Conservation (phyloP, 2,797 vertebrate species). For the Synanceia verrucosa region DNA sequence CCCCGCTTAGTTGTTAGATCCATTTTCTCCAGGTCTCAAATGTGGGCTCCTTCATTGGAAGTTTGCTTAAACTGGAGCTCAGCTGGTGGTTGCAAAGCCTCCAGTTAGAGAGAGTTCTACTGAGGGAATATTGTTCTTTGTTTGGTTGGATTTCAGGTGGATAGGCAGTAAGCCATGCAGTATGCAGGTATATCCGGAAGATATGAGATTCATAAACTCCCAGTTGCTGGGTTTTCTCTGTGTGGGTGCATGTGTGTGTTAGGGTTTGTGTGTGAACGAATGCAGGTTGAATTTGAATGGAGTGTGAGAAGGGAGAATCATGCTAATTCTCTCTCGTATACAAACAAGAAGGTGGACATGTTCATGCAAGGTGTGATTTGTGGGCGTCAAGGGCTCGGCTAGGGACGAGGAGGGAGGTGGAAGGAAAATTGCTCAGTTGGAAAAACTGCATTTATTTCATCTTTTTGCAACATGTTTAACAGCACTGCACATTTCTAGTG, state of each 20-base stretch:
- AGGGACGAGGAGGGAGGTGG: slow-evolving; percentile 10
- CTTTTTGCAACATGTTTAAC: slow-evolving; percentile 15
- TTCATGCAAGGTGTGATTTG: slow-evolving; percentile 35
- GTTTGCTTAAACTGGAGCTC: slow-evolving; percentile 73
- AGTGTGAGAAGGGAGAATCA: slow-evolving; percentile 14
- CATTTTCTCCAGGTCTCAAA: slow-evolving; percentile 60
- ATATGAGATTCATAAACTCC: slow-evolving; percentile 78
- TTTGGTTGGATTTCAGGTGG: slow-evolving; percentile 77
- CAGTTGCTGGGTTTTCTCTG: slow-evolving; percentile 53
- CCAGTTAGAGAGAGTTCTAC: slow-evolving; percentile 56
- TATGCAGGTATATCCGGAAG: slow-evolving; percentile 73
- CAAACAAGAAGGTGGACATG: slow-evolving; percentile 45
- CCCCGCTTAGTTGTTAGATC: slow-evolving; percentile 44
- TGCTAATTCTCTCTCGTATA: slow-evolving; percentile 37
- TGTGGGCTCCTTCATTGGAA: slow-evolving; percentile 43
- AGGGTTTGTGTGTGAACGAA: slow-evolving; percentile 5
- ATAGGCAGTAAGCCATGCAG: slow-evolving; percentile 73
- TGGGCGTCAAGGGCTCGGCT: slow-evolving; percentile 16
- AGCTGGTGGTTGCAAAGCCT: slow-evolving; percentile 70
- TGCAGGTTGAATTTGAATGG: slow-evolving; percentile 54
- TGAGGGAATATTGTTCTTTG: slow-evolving; percentile 75
- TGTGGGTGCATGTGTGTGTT: slow-evolving; percentile 3
- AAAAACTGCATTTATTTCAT: slow-evolving; percentile 36
- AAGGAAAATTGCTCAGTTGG: slow-evolving; percentile 17
- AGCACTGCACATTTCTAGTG: background rate